A percentile compares a stretch with the other conserved stretches of the same genome.
phyloP scores from a whole-genome alignment of 2,888 invertebrate species.

The Tenthredo notha region DNA sequence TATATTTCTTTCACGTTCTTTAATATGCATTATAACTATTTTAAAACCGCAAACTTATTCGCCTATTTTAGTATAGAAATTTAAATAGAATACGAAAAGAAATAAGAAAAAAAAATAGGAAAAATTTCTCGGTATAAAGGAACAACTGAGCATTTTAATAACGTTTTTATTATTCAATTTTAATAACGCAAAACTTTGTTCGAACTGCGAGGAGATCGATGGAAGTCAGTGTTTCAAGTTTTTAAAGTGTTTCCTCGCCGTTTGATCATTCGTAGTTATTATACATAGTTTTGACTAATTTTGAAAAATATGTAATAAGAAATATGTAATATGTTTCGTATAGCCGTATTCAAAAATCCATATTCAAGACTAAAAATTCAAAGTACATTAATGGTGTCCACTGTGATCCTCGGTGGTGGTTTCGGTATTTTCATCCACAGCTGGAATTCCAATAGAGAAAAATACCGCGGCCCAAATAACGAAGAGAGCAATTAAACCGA shows the following conservation, averaged over 20 bases:
- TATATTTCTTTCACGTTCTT: background rate
- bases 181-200: background rate
- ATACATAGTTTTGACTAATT: background rate
- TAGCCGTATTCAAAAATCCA: background rate
- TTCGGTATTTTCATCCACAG: background rate
- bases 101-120: background rate
- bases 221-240: conserved; percentile 19
- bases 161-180: background rate
- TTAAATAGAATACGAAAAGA: background rate
- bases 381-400: background rate
- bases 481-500: conserved; percentile 18
- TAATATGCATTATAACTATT: background rate
- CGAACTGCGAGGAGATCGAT: conserved; percentile 4
- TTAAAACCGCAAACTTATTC: background rate
- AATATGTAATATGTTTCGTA: background rate
- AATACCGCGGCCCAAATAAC: conserved; percentile 40
- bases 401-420: conserved; percentile 6
- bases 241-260: conserved; percentile 1
- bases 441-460: conserved; percentile 16
- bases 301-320: background rate
- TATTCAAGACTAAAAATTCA: background rate
- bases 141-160: background rate
- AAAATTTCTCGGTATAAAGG: background rate
- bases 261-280: background rate
- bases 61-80: background rate